A percentile compares a stretch with the other conserved stretches of the same genome.
Evolutionary conservation across 1,140 invertebrate species (phyloP).

Genomic region (Chlorops oryzae): DNA sequence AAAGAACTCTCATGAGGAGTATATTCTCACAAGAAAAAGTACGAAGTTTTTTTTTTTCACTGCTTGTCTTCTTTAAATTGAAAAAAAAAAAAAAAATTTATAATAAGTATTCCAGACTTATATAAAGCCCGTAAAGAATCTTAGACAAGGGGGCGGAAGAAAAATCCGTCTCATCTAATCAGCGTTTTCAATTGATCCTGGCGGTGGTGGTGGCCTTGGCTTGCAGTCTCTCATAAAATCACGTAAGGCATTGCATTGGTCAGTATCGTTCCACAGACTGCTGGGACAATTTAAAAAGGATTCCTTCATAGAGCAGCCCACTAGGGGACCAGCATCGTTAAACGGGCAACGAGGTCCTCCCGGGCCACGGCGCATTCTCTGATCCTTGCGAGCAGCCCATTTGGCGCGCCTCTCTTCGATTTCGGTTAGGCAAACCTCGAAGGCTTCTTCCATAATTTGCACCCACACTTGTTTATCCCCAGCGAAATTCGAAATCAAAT

Average conservation of each 20-base stretch:
- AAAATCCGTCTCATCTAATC: too few relatives aligned
- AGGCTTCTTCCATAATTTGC: neutral
- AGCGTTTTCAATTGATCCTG: too few relatives aligned
- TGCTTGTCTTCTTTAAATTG: too few relatives aligned
- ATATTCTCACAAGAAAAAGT: too few relatives aligned
- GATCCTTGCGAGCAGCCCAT: neutral
- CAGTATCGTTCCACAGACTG: conserved; percentile 1
- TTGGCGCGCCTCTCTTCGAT: neutral
- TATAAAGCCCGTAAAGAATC: too few relatives aligned
- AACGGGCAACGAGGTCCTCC: neutral
- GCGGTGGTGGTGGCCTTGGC: too few relatives aligned
- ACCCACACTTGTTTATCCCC: neutral
- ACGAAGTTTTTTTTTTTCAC: too few relatives aligned
- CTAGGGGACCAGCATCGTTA: too few relatives aligned
- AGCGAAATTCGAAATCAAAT: neutral
- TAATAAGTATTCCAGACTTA: too few relatives aligned
- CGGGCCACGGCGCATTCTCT: neutral
- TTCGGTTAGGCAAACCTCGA: neutral
- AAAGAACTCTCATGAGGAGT: too few relatives aligned
- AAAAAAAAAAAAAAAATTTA: too few relatives aligned
- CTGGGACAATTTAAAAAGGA: conserved; percentile 10
- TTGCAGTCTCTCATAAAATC: conserved; percentile 5
- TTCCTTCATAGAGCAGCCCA: conserved; percentile 5
- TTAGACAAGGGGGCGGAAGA: too few relatives aligned
- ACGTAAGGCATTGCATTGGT: conserved; percentile 3